Evolutionary conservation across 2,888 invertebrate species (phyloP), one percentile per base, ranked within the genome.

Genomic region (Ceratothoa steindachneri): DNA sequence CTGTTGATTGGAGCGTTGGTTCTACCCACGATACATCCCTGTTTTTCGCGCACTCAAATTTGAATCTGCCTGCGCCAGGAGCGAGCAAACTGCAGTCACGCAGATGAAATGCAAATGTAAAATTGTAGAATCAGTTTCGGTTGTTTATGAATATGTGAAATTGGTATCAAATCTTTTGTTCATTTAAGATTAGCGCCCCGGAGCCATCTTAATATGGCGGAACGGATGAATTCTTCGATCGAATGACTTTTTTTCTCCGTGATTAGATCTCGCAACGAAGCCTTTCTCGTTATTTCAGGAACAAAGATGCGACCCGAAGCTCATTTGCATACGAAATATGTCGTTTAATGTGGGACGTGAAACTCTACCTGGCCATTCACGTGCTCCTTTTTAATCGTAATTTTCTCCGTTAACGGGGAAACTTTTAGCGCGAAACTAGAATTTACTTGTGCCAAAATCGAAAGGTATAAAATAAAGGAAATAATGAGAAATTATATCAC

Each of bases 321-420:
- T 67, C 67, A 67, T 72, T 72, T 72, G 72, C 72, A 72, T 72
- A 72, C 67, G 72, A 72, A 72, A 72, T 72, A 72, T 72, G 67
- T 72, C 67, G 72, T 72, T 67, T 72, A 72, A 72, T 72, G 72
- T 67, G 72, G 67, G 67, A n/a, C 30, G 72, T 15, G 67, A 66
- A 67, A 67, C 31, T 67, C 67, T 72, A 72, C 72, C 72, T 72
- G 72, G 29, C 53, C 71, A 19, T 19, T n/a, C 15, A 67, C 67
- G 53, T 30, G 41, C 41, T 53, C 67, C 72, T 66, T 67, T 72
- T 72, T 72, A 72, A 72, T 72, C 72, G 72, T 52, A 67, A 72
- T 67, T 67, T 67, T 72, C 72, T 72, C 28, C 72, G 72, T 72
- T 72, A 72, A 72, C 72, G 67, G 67, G 24, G 12, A 67, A 72